Conservation (phyloP, 2,797 vertebrate genomes). For the Falco peregrinus region DNA sequence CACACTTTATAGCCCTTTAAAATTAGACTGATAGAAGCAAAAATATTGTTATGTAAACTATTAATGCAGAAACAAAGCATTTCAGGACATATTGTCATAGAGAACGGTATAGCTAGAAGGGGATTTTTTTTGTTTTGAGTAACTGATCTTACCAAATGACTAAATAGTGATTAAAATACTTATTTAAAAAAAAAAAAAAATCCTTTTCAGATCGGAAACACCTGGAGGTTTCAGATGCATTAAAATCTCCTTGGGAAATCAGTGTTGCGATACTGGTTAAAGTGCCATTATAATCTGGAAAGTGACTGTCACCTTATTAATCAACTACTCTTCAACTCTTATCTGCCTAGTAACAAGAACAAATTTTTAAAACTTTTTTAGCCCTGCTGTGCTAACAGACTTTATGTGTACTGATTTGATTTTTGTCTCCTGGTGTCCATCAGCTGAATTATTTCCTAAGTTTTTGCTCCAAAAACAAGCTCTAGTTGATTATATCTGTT, state of each 20-base stretch:
- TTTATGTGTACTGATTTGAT: background rate
- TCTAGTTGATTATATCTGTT: background rate
- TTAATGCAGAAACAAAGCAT: background rate
- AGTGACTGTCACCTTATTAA: background rate
- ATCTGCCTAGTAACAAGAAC: background rate
- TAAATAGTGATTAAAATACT: background rate
- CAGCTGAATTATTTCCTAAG: background rate
- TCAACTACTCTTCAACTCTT: background rate
- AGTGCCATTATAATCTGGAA: conserved; percentile 10
- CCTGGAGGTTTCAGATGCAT: background rate
- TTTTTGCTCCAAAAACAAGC: background rate
- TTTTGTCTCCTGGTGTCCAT: background rate
- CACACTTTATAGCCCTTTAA: background rate
- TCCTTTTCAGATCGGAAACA: background rate
- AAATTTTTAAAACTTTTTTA: background rate
- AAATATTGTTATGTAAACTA: background rate
- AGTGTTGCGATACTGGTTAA: background rate
- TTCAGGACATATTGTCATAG: background rate
- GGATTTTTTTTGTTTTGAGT: background rate
- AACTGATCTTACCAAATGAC: background rate
- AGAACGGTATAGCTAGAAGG: background rate
- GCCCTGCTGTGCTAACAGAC: background rate
- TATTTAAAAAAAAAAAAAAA: background rate
- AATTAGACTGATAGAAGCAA: background rate
- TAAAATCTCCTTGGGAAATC: background rate